Base-by-base conservation (phyloP, 2,113 vertebrate genomes). In the Bettongia penicillata region DNA sequence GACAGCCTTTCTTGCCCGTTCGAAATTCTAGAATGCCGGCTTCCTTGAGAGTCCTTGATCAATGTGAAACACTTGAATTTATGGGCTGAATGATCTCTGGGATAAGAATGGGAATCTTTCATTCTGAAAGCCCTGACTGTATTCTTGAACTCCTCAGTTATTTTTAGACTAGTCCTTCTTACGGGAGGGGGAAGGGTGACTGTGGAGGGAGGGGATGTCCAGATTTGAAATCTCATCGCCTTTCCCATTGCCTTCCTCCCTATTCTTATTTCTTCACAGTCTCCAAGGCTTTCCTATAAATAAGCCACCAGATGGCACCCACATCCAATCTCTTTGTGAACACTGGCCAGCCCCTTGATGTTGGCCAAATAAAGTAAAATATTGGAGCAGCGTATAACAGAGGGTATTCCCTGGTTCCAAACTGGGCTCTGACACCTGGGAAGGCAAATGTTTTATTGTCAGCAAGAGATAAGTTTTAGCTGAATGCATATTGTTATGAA, bases 281-380 rank as follows among this genome's bases (percentile, higher is more conserved):
- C 51, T 9, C 23, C 48, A 53, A 53, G 23, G 48, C 51, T 84
- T n/a, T 84, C 91, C n/a, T 90, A 61, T 0, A 3, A 22, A 68
- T 0, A 11, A 28, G 51, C 94, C 97, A 97, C 95, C 92, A 98
- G 98, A 94, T 97, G 98, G 98, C 95, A 37, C 92, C 89, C 96
- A 2, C 24, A 95, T 91, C 96, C 97, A 97, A 91, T 92, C 6
- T 52, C 95, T 26, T 23, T 16, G 47, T 77, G 90, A 90, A 91
- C 57, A 49, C 48, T 0, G 3, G 16, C 16, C 47, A 31, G 89
- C 89, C 24, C 24, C 47, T 90, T 50, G 90, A 90, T 48, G 48
- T 90, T 90, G 90, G 90, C 90, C 47, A 49, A 90, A 90, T 90
- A 51, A 90, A 90, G 90, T 90, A 51, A 90, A 90, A 90, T 90